Evolutionary conservation across 1,140 invertebrate species (phyloP).

Genomic region (Melanaphis sacchari): DNA sequence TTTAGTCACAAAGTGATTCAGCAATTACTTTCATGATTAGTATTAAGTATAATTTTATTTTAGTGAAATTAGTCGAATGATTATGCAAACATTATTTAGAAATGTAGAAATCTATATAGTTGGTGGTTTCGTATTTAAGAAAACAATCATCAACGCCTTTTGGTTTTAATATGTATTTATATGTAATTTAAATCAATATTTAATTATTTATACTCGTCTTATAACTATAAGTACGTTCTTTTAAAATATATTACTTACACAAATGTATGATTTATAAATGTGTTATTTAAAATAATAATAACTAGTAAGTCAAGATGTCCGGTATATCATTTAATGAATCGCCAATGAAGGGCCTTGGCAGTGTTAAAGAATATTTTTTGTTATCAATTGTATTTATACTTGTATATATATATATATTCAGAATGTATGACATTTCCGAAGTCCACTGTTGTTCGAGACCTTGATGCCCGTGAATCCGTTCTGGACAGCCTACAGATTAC

Average conservation of each 20-base stretch:
- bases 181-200: background rate
- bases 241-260: background rate
- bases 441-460: constrained; percentile 41
- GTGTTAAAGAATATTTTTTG: constrained; percentile 37
- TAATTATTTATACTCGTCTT: background rate
- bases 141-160: background rate
- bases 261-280: background rate
- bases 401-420: background rate
- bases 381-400: too few relatives aligned
- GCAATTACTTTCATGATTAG: background rate
- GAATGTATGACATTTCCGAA: constrained; percentile 42
- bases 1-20: background rate
- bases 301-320: background rate
- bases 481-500: constrained; percentile 55
- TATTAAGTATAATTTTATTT: background rate
- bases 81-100: background rate
- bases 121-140: background rate
- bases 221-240: background rate
- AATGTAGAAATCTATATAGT: background rate
- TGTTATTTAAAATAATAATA: background rate
- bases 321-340: background rate
- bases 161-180: background rate
- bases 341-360: constrained; percentile 33
- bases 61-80: background rate
- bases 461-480: constrained; percentile 39